phyloP scores from a whole-genome alignment of 2,888 invertebrate genomes.

The Apamea crenata region DNA sequence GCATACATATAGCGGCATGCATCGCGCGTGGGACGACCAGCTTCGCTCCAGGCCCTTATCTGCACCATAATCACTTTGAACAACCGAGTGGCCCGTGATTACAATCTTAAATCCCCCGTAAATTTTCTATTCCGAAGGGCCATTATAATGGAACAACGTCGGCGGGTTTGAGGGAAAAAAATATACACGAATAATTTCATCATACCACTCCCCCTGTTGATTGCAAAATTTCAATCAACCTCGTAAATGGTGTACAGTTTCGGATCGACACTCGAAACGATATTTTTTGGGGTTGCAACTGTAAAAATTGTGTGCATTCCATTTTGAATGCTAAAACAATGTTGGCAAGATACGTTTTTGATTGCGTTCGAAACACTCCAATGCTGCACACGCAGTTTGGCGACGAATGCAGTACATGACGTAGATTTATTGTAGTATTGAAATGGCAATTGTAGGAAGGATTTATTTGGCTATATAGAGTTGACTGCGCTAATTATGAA shows the following conservation, averaged over 20 bases:
- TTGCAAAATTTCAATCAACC: constrained; percentile 90
- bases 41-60: constrained; percentile 84
- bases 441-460: constrained; percentile 84
- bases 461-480: constrained; percentile 81
- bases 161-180: constrained; percentile 84
- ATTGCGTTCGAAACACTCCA: constrained; percentile 49
- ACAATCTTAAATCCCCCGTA: constrained; percentile 89
- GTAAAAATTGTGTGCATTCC: constrained; percentile 63
- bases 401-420: constrained; percentile 85
- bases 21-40: constrained; percentile 84
- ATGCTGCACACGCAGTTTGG: constrained; percentile 76
- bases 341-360: constrained; percentile 57
- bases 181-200: constrained; percentile 89
- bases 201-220: constrained; percentile 88
- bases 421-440: constrained; percentile 88
- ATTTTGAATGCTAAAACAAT: constrained; percentile 66
- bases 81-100: constrained; percentile 87
- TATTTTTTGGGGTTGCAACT: constrained; percentile 86
- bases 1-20: constrained; percentile 69
- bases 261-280: constrained; percentile 88
- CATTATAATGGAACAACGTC: constrained; percentile 87
- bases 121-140: constrained; percentile 87
- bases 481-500: constrained; percentile 83
- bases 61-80: constrained; percentile 89
- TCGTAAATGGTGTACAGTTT: constrained; percentile 89